phyloP scores from a whole-genome alignment of 2,888 invertebrate species.

The Synergus umbraculus region DNA sequence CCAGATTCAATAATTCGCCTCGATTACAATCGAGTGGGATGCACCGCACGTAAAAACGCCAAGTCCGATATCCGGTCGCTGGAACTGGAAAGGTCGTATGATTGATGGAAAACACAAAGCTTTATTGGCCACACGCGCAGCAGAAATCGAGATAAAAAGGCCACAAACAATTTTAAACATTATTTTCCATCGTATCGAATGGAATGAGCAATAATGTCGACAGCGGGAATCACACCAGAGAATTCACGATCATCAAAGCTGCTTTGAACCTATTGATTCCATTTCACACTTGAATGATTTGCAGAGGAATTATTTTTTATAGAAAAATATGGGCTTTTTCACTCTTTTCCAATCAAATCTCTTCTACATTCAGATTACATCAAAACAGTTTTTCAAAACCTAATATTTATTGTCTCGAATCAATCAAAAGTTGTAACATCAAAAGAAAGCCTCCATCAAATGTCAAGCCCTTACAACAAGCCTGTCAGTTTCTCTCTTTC shows the following conservation, averaged over 20 bases:
- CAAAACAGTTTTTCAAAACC: no score
- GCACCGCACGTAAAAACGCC: conserved; percentile 70
- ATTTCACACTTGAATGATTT: conserved; percentile 3
- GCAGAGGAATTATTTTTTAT: not conserved
- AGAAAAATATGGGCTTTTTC: conserved; percentile 18
- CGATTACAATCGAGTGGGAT: conserved; percentile 70
- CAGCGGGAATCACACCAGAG: not conserved
- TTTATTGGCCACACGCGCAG: conserved; percentile 57
- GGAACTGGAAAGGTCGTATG: conserved; percentile 73
- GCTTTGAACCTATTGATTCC: not conserved
- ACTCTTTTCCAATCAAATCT: conserved; percentile 46
- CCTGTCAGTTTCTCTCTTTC: not conserved
- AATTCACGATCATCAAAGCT: not conserved
- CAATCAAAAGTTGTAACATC: not conserved
- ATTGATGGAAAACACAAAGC: conserved; percentile 76
- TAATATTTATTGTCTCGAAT: not conserved
- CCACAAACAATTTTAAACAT: conserved; percentile 72
- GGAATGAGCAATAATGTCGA: conserved; percentile 3
- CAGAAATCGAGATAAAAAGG: conserved; percentile 70
- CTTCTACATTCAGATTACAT: not conserved
- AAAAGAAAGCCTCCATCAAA: not conserved
- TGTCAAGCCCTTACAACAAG: not conserved
- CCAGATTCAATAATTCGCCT: conserved; percentile 74
- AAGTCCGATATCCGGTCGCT: conserved; percentile 69
- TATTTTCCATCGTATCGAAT: conserved; percentile 51